Evolutionary conservation across 2,888 invertebrate species (phyloP).

Genomic region (Cyclophora albipunctata): DNA sequence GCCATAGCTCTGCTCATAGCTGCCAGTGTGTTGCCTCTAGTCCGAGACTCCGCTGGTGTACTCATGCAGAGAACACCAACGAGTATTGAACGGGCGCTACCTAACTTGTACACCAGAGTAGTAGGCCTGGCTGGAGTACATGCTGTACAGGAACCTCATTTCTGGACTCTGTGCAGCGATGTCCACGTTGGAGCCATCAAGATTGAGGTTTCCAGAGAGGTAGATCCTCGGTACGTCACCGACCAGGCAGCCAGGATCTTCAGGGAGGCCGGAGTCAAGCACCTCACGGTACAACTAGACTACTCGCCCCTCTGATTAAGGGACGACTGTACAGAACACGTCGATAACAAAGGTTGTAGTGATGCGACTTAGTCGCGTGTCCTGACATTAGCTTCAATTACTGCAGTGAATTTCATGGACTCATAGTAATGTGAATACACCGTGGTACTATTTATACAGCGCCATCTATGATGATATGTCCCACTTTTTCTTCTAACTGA

Average conservation of each 20-base stretch:
- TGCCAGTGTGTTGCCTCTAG: constrained; percentile 87
- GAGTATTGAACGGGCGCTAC: constrained; percentile 85
- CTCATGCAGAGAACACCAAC: constrained; percentile 96
- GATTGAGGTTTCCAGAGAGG: constrained; percentile 94
- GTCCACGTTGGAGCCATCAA: constrained; percentile 94
- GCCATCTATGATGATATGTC: too few species aligned
- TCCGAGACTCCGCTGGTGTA: constrained; percentile 91
- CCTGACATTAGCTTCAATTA: constrained; percentile 7
- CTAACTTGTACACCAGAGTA: constrained; percentile 92
- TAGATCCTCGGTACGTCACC: constrained; percentile 94
- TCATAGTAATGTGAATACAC: too few species aligned
- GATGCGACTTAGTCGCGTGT: constrained; percentile 5
- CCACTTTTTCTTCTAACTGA: too few species aligned
- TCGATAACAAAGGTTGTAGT: constrained; percentile 9
- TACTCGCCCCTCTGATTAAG: constrained; percentile 80
- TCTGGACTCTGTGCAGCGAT: constrained; percentile 98
- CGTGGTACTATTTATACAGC: too few species aligned
- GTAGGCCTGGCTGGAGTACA: constrained; percentile 94
- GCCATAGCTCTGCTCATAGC: constrained; percentile 94
- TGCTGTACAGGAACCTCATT: constrained; percentile 97
- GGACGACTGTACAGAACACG: constrained; percentile 2
- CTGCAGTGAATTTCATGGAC: neutral
- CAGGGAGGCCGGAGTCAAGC: constrained; percentile 91
- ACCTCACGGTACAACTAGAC: constrained; percentile 95
- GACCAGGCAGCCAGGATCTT: constrained; percentile 96